Conservation (phyloP, 2,797 vertebrate genomes). For the Linurgus olivaceus region DNA sequence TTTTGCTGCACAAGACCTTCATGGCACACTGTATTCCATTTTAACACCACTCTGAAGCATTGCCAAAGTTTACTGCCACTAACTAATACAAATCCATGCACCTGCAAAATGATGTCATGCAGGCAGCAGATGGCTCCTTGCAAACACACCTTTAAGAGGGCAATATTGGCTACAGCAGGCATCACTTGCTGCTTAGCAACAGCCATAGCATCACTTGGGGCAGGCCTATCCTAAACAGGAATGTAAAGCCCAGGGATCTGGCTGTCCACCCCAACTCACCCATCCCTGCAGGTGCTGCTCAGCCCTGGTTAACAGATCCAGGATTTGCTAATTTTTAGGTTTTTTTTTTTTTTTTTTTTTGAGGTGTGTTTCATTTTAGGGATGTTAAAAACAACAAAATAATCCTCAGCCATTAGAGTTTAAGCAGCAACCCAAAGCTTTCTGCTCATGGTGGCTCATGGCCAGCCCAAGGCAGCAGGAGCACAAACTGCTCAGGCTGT, state of each 20-base stretch:
- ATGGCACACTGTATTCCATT: not conserved
- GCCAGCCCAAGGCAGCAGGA: accelerated
- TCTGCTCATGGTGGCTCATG: accelerated
- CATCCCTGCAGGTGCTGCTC: not conserved
- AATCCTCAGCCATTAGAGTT: not conserved
- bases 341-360: too few species aligned
- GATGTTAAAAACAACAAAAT: not conserved
- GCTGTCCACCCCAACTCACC: not conserved
- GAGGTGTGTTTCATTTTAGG: not conserved
- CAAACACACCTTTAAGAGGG: slow-evolving; percentile 55
- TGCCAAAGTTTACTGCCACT: slow-evolving; percentile 63
- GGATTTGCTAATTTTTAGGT: not conserved
- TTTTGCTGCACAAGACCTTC: slow-evolving; percentile 30
- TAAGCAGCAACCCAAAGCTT: not conserved
- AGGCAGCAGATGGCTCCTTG: slow-evolving; percentile 48
- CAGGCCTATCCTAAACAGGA: slow-evolving; percentile 40
- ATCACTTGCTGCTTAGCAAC: slow-evolving; percentile 75
- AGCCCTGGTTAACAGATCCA: not conserved
- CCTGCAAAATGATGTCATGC: slow-evolving; percentile 59
- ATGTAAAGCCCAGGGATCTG: not conserved
- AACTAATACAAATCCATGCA: slow-evolving; percentile 56
- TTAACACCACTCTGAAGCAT: slow-evolving; percentile 29
- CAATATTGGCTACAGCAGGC: slow-evolving; percentile 35
- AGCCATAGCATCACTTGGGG: not conserved
- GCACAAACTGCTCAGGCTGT: not conserved